phyloP scores from a whole-genome alignment of 1,140 invertebrate species.

The Lepidostoma basale region DNA sequence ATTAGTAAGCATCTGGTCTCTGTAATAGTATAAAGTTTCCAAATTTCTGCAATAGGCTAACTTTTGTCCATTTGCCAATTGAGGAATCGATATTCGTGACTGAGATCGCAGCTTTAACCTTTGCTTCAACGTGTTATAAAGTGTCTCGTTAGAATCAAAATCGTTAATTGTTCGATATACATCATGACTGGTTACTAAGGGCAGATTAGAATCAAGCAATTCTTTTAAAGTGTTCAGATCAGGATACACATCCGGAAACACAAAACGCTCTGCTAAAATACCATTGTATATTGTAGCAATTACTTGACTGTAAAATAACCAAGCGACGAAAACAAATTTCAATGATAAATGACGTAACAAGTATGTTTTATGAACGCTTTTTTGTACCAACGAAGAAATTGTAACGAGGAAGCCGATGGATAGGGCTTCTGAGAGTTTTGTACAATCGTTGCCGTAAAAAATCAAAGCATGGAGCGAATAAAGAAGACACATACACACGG shows the following conservation, averaged over 20 bases:
- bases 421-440: neutral
- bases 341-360: slow-evolving; percentile 11
- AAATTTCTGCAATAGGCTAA: slow-evolving; percentile 30
- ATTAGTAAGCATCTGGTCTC: neutral
- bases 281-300: slow-evolving; percentile 28
- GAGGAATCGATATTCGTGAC: neutral
- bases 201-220: slow-evolving; percentile 20
- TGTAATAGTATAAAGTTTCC: slow-evolving; percentile 21
- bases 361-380: slow-evolving; percentile 13
- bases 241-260: neutral
- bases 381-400: slow-evolving; percentile 17
- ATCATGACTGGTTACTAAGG: slow-evolving; percentile 4
- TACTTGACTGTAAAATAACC: slow-evolving; percentile 25
- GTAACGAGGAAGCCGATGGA: slow-evolving; percentile 10
- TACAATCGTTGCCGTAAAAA: neutral
- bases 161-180: neutral
- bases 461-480: neutral
- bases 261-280: slow-evolving; percentile 6
- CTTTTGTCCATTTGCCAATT: neutral
- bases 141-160: slow-evolving; percentile 15
- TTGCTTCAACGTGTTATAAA: slow-evolving; percentile 9
- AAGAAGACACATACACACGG: neutral
- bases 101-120: slow-evolving; percentile 14
- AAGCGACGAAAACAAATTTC: slow-evolving; percentile 15
- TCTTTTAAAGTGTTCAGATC: slow-evolving; percentile 21